Evolutionary conservation across 2,888 invertebrate species (phyloP), one percentile per base, ranked within the genome.

Genomic region (Campoletis raptor): DNA sequence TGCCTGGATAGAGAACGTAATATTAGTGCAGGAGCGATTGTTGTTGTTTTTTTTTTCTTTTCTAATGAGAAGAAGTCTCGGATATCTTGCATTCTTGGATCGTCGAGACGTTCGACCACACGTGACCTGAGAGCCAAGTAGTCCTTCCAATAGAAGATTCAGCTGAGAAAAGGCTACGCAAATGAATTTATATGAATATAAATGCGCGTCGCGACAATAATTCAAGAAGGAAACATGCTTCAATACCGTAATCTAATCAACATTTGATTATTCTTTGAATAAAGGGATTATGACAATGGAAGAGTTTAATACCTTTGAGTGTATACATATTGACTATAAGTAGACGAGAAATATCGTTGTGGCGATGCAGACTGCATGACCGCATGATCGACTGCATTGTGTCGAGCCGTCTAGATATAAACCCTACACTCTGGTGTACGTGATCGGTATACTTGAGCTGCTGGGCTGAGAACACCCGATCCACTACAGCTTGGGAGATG

Each of bases 41-140:
- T 84, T 69, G 74, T 54, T 21, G 42, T 9, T 42, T 21, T 30
- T 30, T 30, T 84, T 69, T 79, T 54, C 15, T 42, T 9, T 42
- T 21, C 18, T 45, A 64, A 45, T 30, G 85, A 52, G 40, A 73
- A 73, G 54, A 73, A 74, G 69, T 78, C 69, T 82, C 21, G 67
- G 40, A 42, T 57, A 73, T 81, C 83, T 57, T 83, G 89, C 87
- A 89, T 90, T 88, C 88, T 89, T 88, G 73, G 79, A 57, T 85
- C 80, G 88, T 87, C 87, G 87, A 79, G 83, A 77, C 85, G 87
- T 85, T 86, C 80, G 79, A 86, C 66, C 83, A 81, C 83, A 90
- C 90, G 90, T 90, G 90, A 90, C 88, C 85, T 76, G 90, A 81
- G 83, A 90, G 86, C 87, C 88, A 89, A 90, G 81, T 52, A 82